A percentile compares a stretch with the other conserved stretches of the same genome.
Evolutionary conservation across 2,888 invertebrate genomes (phyloP).

Genomic region (Pammene aurita): DNA sequence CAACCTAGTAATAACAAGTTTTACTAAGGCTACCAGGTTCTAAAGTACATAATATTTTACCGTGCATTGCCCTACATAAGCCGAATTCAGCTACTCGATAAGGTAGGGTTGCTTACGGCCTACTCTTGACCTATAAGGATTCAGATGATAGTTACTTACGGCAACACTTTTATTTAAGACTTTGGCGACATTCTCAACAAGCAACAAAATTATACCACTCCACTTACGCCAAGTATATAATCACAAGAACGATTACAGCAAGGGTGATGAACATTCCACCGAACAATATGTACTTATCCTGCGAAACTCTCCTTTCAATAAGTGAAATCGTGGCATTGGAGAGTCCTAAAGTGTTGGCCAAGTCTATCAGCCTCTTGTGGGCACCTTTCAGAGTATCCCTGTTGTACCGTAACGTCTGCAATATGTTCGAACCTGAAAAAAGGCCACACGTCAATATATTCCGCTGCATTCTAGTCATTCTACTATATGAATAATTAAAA

Average conservation of each 20-base stretch:
- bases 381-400: conserved; percentile 93
- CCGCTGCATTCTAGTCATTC: not conserved
- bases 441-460: conserved; percentile 11
- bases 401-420: conserved; percentile 92
- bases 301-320: conserved; percentile 92
- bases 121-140: too few species aligned
- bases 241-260: conserved; percentile 90
- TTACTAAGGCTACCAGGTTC: too few species aligned
- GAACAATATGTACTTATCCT: conserved; percentile 94
- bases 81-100: too few species aligned
- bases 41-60: too few species aligned
- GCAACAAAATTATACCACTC: conserved; percentile 21
- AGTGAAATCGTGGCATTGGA: conserved; percentile 97
- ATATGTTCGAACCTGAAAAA: conserved; percentile 85
- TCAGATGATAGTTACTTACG: not conserved
- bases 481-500: not conserved
- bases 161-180: not conserved
- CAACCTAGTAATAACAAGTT: too few species aligned
- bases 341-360: conserved; percentile 95
- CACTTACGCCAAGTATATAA: conserved; percentile 84
- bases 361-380: conserved; percentile 91
- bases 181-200: not conserved
- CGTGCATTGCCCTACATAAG: too few species aligned
- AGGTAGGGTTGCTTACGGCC: too few species aligned
- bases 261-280: conserved; percentile 94